Evolutionary conservation across 2,797 vertebrate genomes (phyloP), one percentile per base, ranked within the genome.

Genomic region (Parauchenoglanis punctatus): DNA sequence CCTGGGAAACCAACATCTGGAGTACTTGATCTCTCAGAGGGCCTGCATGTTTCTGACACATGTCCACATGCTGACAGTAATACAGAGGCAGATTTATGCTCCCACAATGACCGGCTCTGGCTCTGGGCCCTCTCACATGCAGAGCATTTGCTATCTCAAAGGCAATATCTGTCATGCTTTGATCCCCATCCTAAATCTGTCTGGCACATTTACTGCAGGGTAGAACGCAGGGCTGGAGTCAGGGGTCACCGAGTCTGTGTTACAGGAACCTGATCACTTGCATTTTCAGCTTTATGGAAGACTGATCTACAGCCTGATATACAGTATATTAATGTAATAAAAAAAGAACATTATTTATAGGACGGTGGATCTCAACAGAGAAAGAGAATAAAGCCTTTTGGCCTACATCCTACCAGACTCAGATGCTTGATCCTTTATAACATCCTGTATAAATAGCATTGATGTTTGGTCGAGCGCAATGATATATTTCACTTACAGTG

Each of bases 201-300:
- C 92, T 90, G 90, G 92, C 92, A 93, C 93, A 91, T 94, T 95
- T 92, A 92, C 23, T 87, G 88, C 90, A 81, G 67, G n/a, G 88
- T 89, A 86, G 91, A 91, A 93, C 90, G 87, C 86, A 87, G 87
- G 40, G 83, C 90, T 91, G 87, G 89, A 90, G 91, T 87, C 77
- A 76, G 2, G 12, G 58, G 67, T 87, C 88, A 44, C 78, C 4
- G 3, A 65, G 78, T 77, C 35, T 81, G 82, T 56, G 61, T 78
- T 77, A 78, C 49, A 72, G 81, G 52, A 78, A 81, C 40, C 72
- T 86, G 52, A 83, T 86, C 73, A 78, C 80, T 86, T 40, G n/a
- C 18, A 7, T 13, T 46, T 72, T 83, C 2, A n/a, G 40, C 11
- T 28, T 46, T 44, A 31, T 70, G 58, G 40, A 61, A 23, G 49